phyloP scores from a whole-genome alignment of 1,140 invertebrate genomes.

The Brachionus paranguensis region DNA sequence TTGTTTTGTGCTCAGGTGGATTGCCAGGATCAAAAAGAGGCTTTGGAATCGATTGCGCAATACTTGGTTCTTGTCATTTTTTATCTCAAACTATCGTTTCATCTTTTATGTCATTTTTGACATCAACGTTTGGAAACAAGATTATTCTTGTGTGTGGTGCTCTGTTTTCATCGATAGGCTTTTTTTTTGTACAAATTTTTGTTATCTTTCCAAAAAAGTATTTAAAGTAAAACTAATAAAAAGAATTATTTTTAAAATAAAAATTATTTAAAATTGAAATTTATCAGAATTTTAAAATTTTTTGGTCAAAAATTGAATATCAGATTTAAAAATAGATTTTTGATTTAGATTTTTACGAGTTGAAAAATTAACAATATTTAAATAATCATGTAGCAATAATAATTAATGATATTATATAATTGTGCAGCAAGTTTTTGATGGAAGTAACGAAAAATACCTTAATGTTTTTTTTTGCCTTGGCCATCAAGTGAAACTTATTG shows the following conservation, averaged over 20 bases:
- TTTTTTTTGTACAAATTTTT: not conserved
- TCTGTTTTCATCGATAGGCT: slow-evolving; percentile 3
- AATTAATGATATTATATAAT: no score
- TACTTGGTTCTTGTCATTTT: slow-evolving; percentile 28
- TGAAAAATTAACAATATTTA: no score
- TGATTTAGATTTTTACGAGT: no score
- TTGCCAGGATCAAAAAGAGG: slow-evolving; percentile 6
- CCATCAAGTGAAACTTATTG: no score
- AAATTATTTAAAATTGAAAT: not conserved
- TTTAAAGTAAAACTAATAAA: not conserved
- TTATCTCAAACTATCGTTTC: slow-evolving; percentile 10
- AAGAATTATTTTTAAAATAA: not conserved
- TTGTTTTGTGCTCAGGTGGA: not conserved
- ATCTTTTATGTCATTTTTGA: slow-evolving; percentile 26
- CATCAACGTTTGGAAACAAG: slow-evolving; percentile 7
- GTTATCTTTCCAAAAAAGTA: slow-evolving; percentile 1
- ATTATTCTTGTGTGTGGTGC: slow-evolving; percentile 21
- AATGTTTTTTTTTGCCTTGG: no score
- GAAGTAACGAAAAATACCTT: no score
- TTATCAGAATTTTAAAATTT: not conserved
- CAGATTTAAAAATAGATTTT: no score
- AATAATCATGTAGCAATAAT: no score
- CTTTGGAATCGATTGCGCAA: slow-evolving; percentile 29
- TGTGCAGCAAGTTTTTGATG: no score
- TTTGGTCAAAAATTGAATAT: not conserved